A percentile compares a stretch with the other conserved stretches of the same genome.
These are phyloP conservation scores for Megaustenia siamemsis DNA, from an alignment of 2,888 invertebrate genomes.

Conservation along the genomic window DNA sequence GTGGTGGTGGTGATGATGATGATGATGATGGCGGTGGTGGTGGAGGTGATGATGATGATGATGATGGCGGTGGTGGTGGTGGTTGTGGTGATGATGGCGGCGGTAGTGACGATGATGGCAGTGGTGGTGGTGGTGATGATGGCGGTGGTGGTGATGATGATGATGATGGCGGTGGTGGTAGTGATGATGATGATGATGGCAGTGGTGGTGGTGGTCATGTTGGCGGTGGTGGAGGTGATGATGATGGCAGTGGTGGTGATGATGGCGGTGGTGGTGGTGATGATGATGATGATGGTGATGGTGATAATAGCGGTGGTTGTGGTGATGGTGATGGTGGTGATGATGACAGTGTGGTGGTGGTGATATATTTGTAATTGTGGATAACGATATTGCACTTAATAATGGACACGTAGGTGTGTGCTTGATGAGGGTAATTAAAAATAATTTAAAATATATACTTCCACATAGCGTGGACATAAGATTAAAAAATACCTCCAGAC, in stretches of 20 bases:
- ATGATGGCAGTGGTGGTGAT: not conserved
- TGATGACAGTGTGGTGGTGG: not conserved
- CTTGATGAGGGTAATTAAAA: too few species aligned
- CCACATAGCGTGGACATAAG: too few species aligned
- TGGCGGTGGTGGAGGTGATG: not conserved
- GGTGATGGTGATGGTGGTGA: not conserved
- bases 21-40: conserved; percentile 1
- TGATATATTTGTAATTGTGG: not conserved
- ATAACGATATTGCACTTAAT: not conserved
- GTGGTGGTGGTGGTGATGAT: not conserved
- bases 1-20: not conserved
- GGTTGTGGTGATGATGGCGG: not conserved
- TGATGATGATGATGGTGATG: not conserved
- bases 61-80: not conserved
- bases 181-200: not conserved
- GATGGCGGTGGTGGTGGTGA: not conserved
- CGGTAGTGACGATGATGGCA: not conserved
- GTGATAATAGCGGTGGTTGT: not conserved
- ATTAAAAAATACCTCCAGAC: too few species aligned
- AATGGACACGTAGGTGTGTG: not conserved
- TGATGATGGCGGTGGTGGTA: not conserved
- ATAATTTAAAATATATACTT: too few species aligned
- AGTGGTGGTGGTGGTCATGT: not conserved
- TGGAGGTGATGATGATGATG: not conserved
- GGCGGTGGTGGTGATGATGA: not conserved